A percentile compares a stretch with the other conserved stretches of the same genome.
These are phyloP conservation scores for Neogale vison DNA, from an alignment of 2,113 vertebrate species.

Conservation along the genomic window DNA sequence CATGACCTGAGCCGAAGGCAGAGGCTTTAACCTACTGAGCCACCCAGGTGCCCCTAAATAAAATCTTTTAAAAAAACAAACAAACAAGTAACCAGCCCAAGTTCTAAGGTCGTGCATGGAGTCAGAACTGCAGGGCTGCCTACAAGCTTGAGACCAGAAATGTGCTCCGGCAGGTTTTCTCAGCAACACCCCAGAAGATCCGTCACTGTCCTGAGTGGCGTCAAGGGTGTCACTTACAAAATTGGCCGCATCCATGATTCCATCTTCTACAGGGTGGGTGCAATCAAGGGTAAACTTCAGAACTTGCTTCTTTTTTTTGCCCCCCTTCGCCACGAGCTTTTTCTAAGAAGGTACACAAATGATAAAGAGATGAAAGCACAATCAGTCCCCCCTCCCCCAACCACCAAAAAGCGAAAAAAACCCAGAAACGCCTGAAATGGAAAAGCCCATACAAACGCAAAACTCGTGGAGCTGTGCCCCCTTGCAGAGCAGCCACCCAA, in stretches of 20 bases:
- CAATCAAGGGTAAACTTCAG: constrained; percentile 98
- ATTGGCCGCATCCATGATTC: constrained; percentile 99
- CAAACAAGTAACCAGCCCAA: not conserved
- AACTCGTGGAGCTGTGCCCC: not conserved
- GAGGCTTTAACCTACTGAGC: no score
- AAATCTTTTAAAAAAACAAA: no score
- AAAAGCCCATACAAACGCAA: not conserved
- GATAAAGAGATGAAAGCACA: not conserved
- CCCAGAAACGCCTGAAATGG: not conserved
- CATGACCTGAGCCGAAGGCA: no score
- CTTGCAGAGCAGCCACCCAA: not conserved
- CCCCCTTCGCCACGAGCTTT: constrained; percentile 92
- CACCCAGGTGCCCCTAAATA: no score
- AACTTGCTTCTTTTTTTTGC: constrained; percentile 98
- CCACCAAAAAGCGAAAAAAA: not conserved
- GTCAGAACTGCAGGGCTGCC: not conserved
- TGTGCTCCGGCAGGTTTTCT: not conserved
- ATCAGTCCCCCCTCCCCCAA: not conserved
- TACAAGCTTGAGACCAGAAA: not conserved
- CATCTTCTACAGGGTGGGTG: constrained; percentile 98
- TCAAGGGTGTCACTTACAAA: constrained; percentile 89
- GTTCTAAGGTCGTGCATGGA: not conserved
- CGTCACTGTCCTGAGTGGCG: not conserved
- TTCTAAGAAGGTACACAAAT: constrained; percentile 84
- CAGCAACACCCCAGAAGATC: not conserved